Percentiles rank a stretch among this genome's conserved stretches.
Conservation (phyloP, 2,888 invertebrate species). For the Vandiemenella viatica region DNA sequence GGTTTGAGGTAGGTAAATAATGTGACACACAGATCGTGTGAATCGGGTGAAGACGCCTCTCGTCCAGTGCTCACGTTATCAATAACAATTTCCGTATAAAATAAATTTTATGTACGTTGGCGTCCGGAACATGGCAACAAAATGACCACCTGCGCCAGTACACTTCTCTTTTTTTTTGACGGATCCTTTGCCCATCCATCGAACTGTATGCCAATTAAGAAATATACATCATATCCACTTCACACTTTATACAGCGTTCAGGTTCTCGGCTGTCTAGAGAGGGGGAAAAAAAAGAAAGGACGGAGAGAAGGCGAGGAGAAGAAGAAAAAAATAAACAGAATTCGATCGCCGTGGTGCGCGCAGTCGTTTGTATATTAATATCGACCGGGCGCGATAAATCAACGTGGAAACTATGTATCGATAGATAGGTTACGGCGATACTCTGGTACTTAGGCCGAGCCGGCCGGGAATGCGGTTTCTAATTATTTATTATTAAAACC, state of each 20-base stretch:
- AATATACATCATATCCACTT: slow-evolving; percentile 3
- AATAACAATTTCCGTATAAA: neutral
- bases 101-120: neutral
- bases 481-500: slow-evolving; percentile 12
- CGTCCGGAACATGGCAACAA: neutral
- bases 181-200: slow-evolving; percentile 1
- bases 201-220: slow-evolving; percentile 2
- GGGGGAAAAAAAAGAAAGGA: neutral
- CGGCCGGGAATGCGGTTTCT: slow-evolving; percentile 6
- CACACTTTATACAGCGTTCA: neutral
- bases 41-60: no score
- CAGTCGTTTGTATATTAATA: slow-evolving; percentile 8
- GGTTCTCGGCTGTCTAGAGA: neutral
- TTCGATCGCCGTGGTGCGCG: slow-evolving; percentile 1
- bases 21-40: no score
- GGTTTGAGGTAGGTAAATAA: no score
- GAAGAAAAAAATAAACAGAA: neutral
- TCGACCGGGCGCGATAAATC: slow-evolving; percentile 2
- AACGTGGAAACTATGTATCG: slow-evolving; percentile 6
- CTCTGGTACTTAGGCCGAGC: neutral
- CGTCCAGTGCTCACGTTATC: neutral
- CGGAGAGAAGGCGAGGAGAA: neutral
- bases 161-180: neutral
- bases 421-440: slow-evolving; percentile 7
- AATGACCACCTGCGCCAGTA: neutral